A percentile compares a stretch with the other conserved stretches of the same genome.
phyloP scores from a whole-genome alignment of 2,113 vertebrate genomes.

The Anhinga anhinga region DNA sequence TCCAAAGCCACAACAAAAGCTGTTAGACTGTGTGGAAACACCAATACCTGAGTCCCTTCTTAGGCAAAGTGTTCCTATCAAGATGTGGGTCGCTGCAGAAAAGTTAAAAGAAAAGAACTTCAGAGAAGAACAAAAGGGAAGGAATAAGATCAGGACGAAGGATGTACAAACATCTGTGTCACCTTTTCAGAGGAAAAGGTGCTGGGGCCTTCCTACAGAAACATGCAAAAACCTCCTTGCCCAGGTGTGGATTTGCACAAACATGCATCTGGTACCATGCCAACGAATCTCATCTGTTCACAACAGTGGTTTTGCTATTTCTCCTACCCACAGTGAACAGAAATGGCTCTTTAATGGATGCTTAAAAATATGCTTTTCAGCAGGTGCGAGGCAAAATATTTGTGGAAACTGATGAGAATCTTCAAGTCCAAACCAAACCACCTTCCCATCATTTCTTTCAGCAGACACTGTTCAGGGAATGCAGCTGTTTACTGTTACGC shows the following conservation, averaged over 20 bases:
- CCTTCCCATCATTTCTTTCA: not conserved
- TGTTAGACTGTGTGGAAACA: constrained; percentile 66
- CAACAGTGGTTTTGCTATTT: not conserved
- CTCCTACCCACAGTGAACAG: not conserved
- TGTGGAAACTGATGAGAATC: not conserved
- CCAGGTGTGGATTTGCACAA: not conserved
- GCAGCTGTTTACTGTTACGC: not conserved
- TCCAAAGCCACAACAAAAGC: constrained; percentile 72
- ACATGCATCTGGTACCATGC: constrained; percentile 41
- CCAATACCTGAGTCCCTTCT: constrained; percentile 97
- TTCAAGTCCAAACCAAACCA: not conserved
- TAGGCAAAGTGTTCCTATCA: constrained; percentile 99
- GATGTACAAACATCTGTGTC: not conserved
- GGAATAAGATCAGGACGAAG: not conserved
- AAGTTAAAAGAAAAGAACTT: constrained; percentile 88
- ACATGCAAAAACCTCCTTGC: constrained; percentile 59
- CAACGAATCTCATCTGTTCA: not conserved
- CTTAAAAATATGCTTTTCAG: constrained; percentile 13
- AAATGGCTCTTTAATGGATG: not conserved
- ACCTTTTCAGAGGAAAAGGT: constrained; percentile 38
- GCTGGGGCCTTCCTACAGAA: constrained; percentile 5
- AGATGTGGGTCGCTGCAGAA: constrained; percentile 90
- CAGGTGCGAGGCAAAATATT: not conserved
- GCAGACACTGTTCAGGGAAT: not conserved
- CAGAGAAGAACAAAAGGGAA: constrained; percentile 70